phyloP scores from a whole-genome alignment of 2,888 invertebrate species.

The Argynnis bischoffii region DNA sequence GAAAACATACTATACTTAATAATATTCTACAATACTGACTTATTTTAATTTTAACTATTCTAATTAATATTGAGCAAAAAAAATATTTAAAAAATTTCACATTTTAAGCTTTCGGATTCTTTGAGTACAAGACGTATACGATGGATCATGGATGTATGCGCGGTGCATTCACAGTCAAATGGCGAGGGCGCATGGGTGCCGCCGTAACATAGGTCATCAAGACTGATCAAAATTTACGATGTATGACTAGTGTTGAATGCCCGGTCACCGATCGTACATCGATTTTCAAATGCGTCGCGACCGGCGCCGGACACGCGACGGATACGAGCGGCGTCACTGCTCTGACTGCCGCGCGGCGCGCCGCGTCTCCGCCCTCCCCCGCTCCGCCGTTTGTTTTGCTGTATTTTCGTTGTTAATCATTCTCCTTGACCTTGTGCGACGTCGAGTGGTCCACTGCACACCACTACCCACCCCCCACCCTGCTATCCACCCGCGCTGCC shows the following conservation, averaged over 20 bases:
- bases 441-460: constrained; percentile 82
- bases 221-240: constrained; percentile 62
- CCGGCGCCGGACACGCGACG: constrained; percentile 71
- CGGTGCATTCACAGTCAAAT: constrained; percentile 61
- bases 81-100: background rate
- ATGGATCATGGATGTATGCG: constrained; percentile 25
- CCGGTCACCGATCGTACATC: constrained; percentile 78
- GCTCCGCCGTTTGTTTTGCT: constrained; percentile 74
- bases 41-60: background rate
- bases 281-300: constrained; percentile 77
- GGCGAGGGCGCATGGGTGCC: constrained; percentile 57
- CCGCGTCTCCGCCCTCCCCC: constrained; percentile 71
- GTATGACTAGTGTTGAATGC: constrained; percentile 62
- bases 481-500: constrained; percentile 65
- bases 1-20: no score
- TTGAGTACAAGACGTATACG: background rate
- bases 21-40: no score
- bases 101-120: constrained; percentile 1
- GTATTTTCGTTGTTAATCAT: constrained; percentile 83
- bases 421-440: constrained; percentile 83
- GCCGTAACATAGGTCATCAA: constrained; percentile 59
- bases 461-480: constrained; percentile 77
- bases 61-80: background rate
- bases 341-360: constrained; percentile 74
- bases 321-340: constrained; percentile 74